Conservation (phyloP, 2,888 invertebrate species). For the Acanthosoma haemorrhoidale region DNA sequence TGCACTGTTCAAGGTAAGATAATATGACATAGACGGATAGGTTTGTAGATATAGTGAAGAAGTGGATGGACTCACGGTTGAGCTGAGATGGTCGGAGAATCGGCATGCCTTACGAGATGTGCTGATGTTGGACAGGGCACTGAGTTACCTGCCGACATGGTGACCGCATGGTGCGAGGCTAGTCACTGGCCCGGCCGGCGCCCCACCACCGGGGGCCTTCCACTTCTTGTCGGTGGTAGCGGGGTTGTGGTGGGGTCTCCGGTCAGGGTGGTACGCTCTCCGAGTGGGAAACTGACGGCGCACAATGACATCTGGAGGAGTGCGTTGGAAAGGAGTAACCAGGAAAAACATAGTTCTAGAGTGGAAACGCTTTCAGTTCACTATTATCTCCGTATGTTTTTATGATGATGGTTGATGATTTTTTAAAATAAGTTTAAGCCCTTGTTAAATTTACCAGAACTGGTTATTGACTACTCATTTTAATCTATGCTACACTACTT, state of each 20-base stretch:
- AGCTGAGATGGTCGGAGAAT: background rate
- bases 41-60: too few relatives aligned
- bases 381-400: too few relatives aligned
- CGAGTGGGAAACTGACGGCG: background rate
- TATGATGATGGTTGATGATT: too few relatives aligned
- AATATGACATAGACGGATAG: too few relatives aligned
- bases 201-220: background rate
- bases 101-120: background rate
- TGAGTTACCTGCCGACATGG: background rate
- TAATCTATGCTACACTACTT: too few relatives aligned
- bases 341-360: too few relatives aligned
- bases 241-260: background rate
- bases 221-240: background rate
- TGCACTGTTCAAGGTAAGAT: too few relatives aligned
- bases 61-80: background rate
- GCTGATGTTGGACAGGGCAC: background rate
- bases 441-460: too few relatives aligned
- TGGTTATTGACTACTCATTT: too few relatives aligned
- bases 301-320: background rate
- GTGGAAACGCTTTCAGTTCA: too few relatives aligned
- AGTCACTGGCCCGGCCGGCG: background rate
- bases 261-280: background rate
- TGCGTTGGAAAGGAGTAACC: too few relatives aligned
- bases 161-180: conserved; percentile 4
- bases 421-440: too few relatives aligned